phyloP scores from a whole-genome alignment of 2,888 invertebrate species.

The Melieria crassipennis region DNA sequence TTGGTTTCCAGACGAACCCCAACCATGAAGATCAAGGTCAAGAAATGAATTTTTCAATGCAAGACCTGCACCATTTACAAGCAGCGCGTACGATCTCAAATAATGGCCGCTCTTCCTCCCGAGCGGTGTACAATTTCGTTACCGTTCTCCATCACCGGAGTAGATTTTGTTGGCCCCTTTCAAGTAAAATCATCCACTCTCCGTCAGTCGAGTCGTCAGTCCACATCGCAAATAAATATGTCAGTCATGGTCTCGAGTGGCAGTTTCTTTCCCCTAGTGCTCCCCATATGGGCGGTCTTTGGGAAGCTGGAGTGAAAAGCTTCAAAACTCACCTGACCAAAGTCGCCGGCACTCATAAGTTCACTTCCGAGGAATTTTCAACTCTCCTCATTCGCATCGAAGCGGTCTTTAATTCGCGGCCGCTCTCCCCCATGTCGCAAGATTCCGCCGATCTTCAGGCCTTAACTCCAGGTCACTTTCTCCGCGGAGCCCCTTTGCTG shows the following conservation, averaged over 20 bases:
- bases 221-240: too few relatives aligned
- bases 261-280: neutral
- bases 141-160: constrained; percentile 8
- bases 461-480: constrained; percentile 8
- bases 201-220: too few relatives aligned
- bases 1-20: neutral
- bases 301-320: constrained; percentile 3
- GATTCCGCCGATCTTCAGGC: neutral
- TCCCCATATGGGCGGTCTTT: neutral
- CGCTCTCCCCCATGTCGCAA: neutral
- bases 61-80: constrained; percentile 10
- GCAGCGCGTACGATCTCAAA: neutral
- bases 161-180: constrained; percentile 6
- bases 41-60: constrained; percentile 12
- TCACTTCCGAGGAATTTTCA: neutral
- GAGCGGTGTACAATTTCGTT: neutral
- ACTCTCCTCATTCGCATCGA: neutral
- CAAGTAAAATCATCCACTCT: too few relatives aligned
- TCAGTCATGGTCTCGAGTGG: neutral
- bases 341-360: constrained; percentile 4
- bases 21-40: neutral
- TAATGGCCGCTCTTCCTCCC: constrained; percentile 1
- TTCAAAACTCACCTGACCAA: neutral
- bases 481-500: neutral
- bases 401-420: neutral